Evolutionary conservation across 2,888 invertebrate species (phyloP).

Genomic region (Chrysotoxum bicinctum): DNA sequence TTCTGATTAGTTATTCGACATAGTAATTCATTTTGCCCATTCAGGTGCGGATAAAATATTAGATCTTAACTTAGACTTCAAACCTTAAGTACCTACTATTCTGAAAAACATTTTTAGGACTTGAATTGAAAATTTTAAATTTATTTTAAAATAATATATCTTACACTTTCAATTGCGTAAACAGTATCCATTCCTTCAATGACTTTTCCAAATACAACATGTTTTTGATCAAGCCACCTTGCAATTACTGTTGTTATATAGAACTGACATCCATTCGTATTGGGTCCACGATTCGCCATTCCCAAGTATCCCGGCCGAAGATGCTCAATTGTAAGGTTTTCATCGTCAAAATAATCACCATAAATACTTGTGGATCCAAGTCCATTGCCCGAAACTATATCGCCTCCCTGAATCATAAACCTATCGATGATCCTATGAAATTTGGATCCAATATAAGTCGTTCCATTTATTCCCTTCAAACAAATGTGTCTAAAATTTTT

Average conservation of each 20-base stretch:
- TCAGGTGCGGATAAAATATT: no score
- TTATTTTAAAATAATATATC: slow-evolving; percentile 43
- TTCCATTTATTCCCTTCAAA: slow-evolving; percentile 88
- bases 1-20: no score
- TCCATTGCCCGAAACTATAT: slow-evolving; percentile 90
- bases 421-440: slow-evolving; percentile 94
- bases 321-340: slow-evolving; percentile 91
- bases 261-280: slow-evolving; percentile 98
- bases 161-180: slow-evolving; percentile 89
- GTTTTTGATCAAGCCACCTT: slow-evolving; percentile 94
- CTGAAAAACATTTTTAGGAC: no score
- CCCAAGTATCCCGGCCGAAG: slow-evolving; percentile 92
- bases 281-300: slow-evolving; percentile 94
- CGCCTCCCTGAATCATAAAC: slow-evolving; percentile 97
- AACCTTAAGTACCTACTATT: no score
- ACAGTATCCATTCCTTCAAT: slow-evolving; percentile 90
- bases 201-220: slow-evolving; percentile 95
- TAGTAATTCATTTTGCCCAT: no score
- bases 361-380: slow-evolving; percentile 93
- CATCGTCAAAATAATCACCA: slow-evolving; percentile 92
- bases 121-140: no score
- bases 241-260: slow-evolving; percentile 94
- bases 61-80: no score
- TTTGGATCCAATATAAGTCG: slow-evolving; percentile 89
- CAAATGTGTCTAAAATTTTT: slow-evolving; percentile 93